Percentiles rank a stretch among this genome's conserved stretches.
Evolutionary conservation across 2,113 vertebrate species (phyloP).

Genomic region (Myiagra hebetior): DNA sequence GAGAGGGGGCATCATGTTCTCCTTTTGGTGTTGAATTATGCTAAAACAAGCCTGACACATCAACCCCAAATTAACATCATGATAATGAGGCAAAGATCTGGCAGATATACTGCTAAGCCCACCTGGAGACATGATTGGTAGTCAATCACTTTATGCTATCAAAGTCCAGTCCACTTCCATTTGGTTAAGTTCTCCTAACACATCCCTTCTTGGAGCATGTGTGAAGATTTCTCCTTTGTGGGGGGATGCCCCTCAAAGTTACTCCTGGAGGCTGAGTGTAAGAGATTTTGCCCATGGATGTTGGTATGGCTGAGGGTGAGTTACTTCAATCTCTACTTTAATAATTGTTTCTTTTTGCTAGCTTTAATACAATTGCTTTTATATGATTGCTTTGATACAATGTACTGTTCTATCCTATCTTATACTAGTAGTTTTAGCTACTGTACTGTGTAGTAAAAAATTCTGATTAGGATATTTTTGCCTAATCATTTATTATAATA

Average conservation of each 20-base stretch:
- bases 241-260: background rate
- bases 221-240: background rate
- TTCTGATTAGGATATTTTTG: background rate
- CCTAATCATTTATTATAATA: background rate
- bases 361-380: background rate
- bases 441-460: background rate
- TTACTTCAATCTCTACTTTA: background rate
- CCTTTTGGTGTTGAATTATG: background rate
- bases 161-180: background rate
- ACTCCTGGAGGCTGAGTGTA: background rate
- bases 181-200: background rate
- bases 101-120: background rate
- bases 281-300: background rate
- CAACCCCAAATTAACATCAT: background rate
- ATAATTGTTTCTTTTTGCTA: background rate
- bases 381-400: background rate
- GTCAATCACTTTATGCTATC: background rate
- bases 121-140: background rate
- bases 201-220: background rate
- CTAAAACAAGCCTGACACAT: background rate
- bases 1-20: background rate
- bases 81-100: background rate
- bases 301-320: background rate
- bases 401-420: background rate
- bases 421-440: background rate